These are phyloP conservation scores for Steatocranus sp. DNA, from an alignment of 2,797 vertebrate species.

Conservation along the genomic window DNA sequence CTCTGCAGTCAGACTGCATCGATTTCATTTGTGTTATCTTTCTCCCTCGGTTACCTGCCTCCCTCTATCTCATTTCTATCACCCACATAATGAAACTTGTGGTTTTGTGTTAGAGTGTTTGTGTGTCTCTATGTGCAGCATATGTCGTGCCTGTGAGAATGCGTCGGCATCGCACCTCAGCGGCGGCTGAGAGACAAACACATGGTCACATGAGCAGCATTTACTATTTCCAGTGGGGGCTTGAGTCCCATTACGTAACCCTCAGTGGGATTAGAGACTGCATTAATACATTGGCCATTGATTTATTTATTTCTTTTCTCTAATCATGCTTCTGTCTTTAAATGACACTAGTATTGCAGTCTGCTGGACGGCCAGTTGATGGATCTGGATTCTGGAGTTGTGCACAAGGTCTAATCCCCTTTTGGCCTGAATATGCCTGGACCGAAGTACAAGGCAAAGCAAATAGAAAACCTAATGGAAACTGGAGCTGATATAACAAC, in stretches of 20 bases:
- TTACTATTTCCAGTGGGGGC: constrained; percentile 28
- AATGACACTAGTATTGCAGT: constrained; percentile 13
- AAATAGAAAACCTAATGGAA: constrained; percentile 31
- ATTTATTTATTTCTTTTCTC: constrained; percentile 60
- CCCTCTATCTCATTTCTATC: not conserved
- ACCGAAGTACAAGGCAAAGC: constrained; percentile 7
- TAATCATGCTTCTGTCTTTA: constrained; percentile 55
- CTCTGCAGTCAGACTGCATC: not conserved
- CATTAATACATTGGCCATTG: constrained; percentile 47
- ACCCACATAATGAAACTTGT: not conserved
- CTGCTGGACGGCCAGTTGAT: constrained; percentile 7
- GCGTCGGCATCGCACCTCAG: constrained; percentile 43
- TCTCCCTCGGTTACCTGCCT: not conserved
- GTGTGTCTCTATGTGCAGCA: constrained; percentile 1
- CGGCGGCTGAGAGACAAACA: constrained; percentile 34
- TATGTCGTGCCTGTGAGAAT: constrained; percentile 20
- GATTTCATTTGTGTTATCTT: not conserved
- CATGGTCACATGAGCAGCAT: constrained; percentile 40
- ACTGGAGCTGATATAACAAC: not conserved
- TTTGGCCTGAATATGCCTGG: constrained; percentile 59
- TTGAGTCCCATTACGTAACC: constrained; percentile 55
- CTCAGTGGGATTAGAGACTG: constrained; percentile 46
- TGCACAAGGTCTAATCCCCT: constrained; percentile 58
- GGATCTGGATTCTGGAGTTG: constrained; percentile 51
- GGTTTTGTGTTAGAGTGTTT: not conserved